Evolutionary conservation across 2,113 vertebrate species (phyloP).

Genomic region (Typhlomys cinereus): DNA sequence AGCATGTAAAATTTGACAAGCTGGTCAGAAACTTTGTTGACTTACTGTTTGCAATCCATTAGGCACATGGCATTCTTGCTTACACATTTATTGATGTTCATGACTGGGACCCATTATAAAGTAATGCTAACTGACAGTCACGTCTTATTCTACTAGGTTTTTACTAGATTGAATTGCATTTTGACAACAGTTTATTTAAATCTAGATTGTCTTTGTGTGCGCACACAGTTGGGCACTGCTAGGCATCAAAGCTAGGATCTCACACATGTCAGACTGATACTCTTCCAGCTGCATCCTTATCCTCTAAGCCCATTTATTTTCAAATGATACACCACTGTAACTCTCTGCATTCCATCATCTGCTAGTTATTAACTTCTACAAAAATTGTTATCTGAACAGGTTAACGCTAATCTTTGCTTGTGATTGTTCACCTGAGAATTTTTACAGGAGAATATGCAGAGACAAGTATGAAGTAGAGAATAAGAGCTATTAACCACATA

Average conservation of each 20-base stretch:
- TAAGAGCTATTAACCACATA: not conserved
- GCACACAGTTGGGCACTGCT: not conserved
- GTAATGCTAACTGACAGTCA: not conserved
- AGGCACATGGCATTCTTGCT: not conserved
- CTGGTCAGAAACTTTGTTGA: not conserved
- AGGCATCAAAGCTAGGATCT: not conserved
- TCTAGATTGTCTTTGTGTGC: not conserved
- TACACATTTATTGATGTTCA: not conserved
- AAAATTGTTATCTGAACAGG: not conserved
- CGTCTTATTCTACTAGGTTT: not conserved
- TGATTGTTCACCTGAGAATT: slow-evolving; percentile 30
- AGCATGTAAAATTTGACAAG: not conserved
- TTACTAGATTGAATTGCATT: not conserved
- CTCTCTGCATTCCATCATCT: not conserved
- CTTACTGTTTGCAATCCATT: not conserved
- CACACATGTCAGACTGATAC: not conserved
- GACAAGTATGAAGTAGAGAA: not conserved
- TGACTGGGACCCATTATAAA: not conserved
- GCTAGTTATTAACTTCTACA: not conserved
- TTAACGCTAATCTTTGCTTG: not conserved
- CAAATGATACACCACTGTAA: not conserved
- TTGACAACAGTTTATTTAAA: slow-evolving; percentile 1
- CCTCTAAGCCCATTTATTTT: not conserved
- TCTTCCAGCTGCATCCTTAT: not conserved
- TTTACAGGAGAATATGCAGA: slow-evolving; percentile 11